Evolutionary conservation across 2,888 invertebrate genomes (phyloP).

Genomic region (Nomada goodeniana): DNA sequence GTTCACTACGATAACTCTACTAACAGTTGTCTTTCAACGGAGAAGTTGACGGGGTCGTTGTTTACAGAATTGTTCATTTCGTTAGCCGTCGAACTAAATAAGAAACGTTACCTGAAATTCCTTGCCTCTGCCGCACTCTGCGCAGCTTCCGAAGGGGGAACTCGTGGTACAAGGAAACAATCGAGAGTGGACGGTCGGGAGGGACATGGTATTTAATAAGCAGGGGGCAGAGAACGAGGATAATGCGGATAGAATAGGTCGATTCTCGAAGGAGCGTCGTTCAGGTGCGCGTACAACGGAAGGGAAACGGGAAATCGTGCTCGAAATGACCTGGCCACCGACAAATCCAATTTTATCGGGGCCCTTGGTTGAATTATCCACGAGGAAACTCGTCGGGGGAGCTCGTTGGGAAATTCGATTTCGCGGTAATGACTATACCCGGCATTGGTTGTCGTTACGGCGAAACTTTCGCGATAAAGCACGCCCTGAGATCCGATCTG

Average conservation of each 20-base stretch:
- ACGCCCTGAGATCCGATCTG: slow-evolving; percentile 11
- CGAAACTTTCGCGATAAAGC: slow-evolving; percentile 58
- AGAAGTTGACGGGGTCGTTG: too few species aligned
- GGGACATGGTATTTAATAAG: slow-evolving; percentile 8
- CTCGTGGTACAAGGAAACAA: not conserved
- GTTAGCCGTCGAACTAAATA: too few species aligned
- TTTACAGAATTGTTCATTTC: too few species aligned
- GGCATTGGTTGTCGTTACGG: slow-evolving; percentile 52
- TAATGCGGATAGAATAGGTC: slow-evolving; percentile 14
- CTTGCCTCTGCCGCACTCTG: too few species aligned
- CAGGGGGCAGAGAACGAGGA: not conserved
- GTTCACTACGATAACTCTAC: too few species aligned
- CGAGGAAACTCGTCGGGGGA: slow-evolving; percentile 64
- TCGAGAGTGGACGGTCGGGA: not conserved
- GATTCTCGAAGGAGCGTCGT: slow-evolving; percentile 43
- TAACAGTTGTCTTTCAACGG: too few species aligned
- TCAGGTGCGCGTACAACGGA: slow-evolving; percentile 27
- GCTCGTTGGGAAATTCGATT: slow-evolving; percentile 65
- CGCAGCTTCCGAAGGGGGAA: not conserved
- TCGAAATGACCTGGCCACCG: slow-evolving; percentile 55
- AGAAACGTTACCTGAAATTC: too few species aligned
- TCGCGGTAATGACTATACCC: slow-evolving; percentile 55
- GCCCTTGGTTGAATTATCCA: slow-evolving; percentile 65
- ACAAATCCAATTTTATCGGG: slow-evolving; percentile 66
- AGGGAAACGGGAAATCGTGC: slow-evolving; percentile 62